Conservation (phyloP, 2,113 vertebrate species). For the Lates calcarifer region DNA sequence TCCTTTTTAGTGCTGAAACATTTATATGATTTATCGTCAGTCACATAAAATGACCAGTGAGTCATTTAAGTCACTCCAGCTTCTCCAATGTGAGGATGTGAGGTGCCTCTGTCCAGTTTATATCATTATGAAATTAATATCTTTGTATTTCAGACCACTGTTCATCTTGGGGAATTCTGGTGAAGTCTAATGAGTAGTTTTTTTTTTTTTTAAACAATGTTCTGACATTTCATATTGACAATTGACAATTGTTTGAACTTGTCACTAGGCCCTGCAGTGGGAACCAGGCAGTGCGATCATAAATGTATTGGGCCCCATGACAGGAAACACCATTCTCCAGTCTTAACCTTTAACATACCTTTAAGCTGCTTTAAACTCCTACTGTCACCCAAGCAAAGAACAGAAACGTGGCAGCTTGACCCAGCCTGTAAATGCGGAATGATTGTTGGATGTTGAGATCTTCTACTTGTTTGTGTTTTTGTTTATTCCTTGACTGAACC, state of each 20-base stretch:
- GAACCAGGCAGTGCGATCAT: not conserved
- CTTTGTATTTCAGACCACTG: not conserved
- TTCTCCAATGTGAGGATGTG: too few species aligned
- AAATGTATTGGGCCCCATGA: not conserved
- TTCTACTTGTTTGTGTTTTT: too few species aligned
- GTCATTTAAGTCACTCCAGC: not conserved
- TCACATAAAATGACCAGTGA: not conserved
- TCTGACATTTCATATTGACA: not conserved
- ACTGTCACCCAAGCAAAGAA: too few species aligned
- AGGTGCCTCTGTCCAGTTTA: too few species aligned
- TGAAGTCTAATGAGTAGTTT: not conserved
- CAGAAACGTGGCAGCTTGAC: too few species aligned
- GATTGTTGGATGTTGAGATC: too few species aligned
- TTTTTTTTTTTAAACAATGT: too few species aligned
- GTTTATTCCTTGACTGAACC: too few species aligned
- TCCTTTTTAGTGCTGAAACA: not conserved
- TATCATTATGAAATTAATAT: not conserved
- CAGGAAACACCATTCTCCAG: not conserved
- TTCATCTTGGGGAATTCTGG: not conserved
- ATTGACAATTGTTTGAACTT: not conserved
- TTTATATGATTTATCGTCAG: not conserved
- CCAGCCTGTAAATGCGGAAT: too few species aligned
- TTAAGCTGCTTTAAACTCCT: too few species aligned
- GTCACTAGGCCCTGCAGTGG: not conserved
- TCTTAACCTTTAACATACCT: too few species aligned